Conservation (phyloP, 2,797 vertebrate species). For the Antennarius maculatus region DNA sequence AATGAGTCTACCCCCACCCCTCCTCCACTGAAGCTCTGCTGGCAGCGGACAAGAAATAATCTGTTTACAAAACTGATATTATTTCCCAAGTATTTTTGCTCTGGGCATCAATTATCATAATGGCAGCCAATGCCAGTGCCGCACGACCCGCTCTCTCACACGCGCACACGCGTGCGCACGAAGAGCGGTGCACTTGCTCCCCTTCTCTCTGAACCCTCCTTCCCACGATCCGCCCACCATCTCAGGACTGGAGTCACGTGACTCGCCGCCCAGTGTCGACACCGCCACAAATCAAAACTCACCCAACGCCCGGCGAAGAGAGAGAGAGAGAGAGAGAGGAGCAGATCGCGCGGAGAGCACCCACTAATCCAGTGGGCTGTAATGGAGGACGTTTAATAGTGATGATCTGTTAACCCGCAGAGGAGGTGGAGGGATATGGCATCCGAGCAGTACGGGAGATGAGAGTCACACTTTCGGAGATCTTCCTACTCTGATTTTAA, state of each 20-base stretch:
- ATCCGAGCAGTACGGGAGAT: slow-evolving; percentile 52
- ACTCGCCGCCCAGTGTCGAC: slow-evolving; percentile 66
- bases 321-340: slow-evolving; percentile 38
- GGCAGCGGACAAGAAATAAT: slow-evolving; percentile 22
- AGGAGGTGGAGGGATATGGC: slow-evolving; percentile 40
- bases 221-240: slow-evolving; percentile 78
- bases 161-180: slow-evolving; percentile 14
- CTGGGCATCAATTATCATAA: slow-evolving; percentile 63
- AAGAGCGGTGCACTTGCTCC: slow-evolving; percentile 69
- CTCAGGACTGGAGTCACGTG: slow-evolving; percentile 79
- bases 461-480: slow-evolving; percentile 50
- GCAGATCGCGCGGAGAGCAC: slow-evolving; percentile 30
- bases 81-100: slow-evolving; percentile 39
- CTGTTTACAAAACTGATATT: slow-evolving; percentile 43
- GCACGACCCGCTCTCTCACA: slow-evolving; percentile 14
- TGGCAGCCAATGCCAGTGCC: slow-evolving; percentile 33
- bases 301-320: slow-evolving; percentile 60
- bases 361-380: slow-evolving; percentile 18
- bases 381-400: slow-evolving; percentile 17
- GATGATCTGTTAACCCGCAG: slow-evolving; percentile 17
- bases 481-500: slow-evolving; percentile 48
- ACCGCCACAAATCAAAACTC: slow-evolving; percentile 75
- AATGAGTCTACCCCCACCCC: not conserved
- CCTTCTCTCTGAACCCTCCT: slow-evolving; percentile 68
- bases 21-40: slow-evolving; percentile 5